Base-by-base conservation (phyloP, 2,113 vertebrate genomes). In the Pachycephala philippinensis region DNA sequence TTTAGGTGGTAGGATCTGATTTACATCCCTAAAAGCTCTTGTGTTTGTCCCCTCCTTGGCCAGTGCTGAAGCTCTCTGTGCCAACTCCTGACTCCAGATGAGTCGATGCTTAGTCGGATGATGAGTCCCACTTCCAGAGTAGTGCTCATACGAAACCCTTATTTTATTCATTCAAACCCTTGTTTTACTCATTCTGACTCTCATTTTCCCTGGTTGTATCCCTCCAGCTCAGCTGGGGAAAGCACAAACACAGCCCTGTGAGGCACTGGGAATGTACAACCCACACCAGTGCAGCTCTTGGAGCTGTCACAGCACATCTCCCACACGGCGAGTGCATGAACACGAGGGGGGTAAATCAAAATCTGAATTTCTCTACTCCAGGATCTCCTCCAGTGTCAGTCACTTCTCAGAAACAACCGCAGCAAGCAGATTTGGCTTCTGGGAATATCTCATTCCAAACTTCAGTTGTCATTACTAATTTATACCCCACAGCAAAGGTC, bases 401-500 rank as follows among this genome's bases (percentile, higher is more conserved):
- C 77, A 44, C 64, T 74, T 80, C 59, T 93, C 3, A 5, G 66
- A 94, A 94, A 74, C n/a, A 70, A 74, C 77, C 47, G 40, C 50
- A 88, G 59, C 45, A 89, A 80, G 57, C 16, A 79, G 53, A 82
- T 39, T 35, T 79, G 71, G 70, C 54, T 96, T 94, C 93, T 94
- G 91, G 80, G 76, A 94, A 89, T 14, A 33, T 39, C 59, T 92
- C 71, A 77, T 89, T 94, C 71, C 83, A 77, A 69, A 61, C 45
- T 74, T 40, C 17, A 40, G 24, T 2, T 76, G 71, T 88, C 82
- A 88, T 53, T 60, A 53, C 35, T 53, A 65, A 65, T 86, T 95
- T 77, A 57, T 40, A 86, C 6, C 3, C 15, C 26, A 69, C 44
- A 83, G 66, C n/a, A 85, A 68, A 85, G 8, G 14, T n/a, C 13